These are phyloP conservation scores for Blastobasis lacticolella DNA, from an alignment of 2,888 invertebrate genomes.

Conservation along the genomic window DNA sequence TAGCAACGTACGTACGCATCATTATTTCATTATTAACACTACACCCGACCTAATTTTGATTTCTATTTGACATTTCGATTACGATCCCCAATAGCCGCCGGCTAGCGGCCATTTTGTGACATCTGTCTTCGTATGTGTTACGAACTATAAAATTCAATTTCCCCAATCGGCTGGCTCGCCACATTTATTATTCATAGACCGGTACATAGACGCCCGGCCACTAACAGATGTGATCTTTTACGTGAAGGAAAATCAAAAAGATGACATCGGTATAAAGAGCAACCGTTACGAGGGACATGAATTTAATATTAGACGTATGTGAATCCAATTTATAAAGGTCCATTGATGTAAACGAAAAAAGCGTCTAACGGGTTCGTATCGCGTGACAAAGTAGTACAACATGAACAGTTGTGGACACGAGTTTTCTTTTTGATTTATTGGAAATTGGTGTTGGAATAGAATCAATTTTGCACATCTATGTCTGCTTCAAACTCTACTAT, in stretches of 20 bases:
- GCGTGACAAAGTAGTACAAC: conserved; percentile 38
- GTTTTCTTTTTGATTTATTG: conserved; percentile 37
- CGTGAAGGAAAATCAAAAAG: conserved; percentile 68
- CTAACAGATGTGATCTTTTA: conserved; percentile 73
- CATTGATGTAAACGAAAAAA: conserved; percentile 28
- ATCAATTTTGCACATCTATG: conserved; percentile 36
- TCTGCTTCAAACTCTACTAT: neutral
- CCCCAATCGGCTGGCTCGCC: conserved; percentile 69
- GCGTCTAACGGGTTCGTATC: conserved; percentile 23
- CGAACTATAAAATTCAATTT: conserved; percentile 74
- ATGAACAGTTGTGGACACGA: conserved; percentile 24
- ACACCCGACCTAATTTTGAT: conserved; percentile 74
- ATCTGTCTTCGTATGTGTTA: conserved; percentile 72
- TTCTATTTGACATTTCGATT: conserved; percentile 73
- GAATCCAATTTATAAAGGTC: conserved; percentile 39
- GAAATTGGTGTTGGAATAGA: conserved; percentile 31
- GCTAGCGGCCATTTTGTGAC: conserved; percentile 67
- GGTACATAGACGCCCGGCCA: conserved; percentile 65
- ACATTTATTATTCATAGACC: conserved; percentile 73
- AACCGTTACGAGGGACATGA: conserved; percentile 50
- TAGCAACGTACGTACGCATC: conserved; percentile 17
- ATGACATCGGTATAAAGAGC: conserved; percentile 51
- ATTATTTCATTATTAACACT: conserved; percentile 73
- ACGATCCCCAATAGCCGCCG: conserved; percentile 53
- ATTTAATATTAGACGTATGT: conserved; percentile 49